Evolutionary conservation across 2,797 vertebrate species (phyloP), one percentile per base, ranked within the genome.

Genomic region (Amphiprion clarkii): DNA sequence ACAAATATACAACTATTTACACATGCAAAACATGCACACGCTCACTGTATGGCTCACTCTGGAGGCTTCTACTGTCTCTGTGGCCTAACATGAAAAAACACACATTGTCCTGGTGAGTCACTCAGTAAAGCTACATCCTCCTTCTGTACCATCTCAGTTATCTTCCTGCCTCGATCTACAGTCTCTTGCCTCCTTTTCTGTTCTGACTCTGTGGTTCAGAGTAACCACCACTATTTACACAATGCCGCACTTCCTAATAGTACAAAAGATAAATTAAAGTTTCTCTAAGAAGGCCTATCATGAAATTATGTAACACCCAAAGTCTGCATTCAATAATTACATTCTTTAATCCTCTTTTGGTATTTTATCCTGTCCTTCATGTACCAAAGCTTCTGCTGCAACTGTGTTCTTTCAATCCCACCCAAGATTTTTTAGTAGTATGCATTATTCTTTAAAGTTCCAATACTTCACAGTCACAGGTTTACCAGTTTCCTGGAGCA

Each of bases 21-120:
- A 76, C 59, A 67, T 52, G 46, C 66, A 76, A n/a, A 71, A 54
- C 60, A 67, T 67, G 68, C 52, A 81, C 56, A 78, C 46, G 62
- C 72, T 67, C 58, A 53, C 49, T 31, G 13, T 36, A 56, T 84
- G 82, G 85, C 71, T 87, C 82, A 86, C 59, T 79, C 39, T 65
- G 7, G 49, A 77, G 76, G 74, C 70, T 55, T 69, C 52, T 79
- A 72, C 52, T 67, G 67, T 87, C 73, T 83, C 60, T 48, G 14
- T 57, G 67, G 74, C 67, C 67, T 62, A 67, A 49, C 64, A 75
- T 70, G 23, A 71, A 78, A 76, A 74, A 42, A 81, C 46, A 75
- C 48, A 73, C 46, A 5, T 14, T 79, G 72, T 74, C 64, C 51
- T 6, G 44, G 63, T 88, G 89, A 91, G 67, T 88, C 83, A 88